phyloP scores from a whole-genome alignment of 2,113 vertebrate genomes.

The Aspiorhynchus laticeps region DNA sequence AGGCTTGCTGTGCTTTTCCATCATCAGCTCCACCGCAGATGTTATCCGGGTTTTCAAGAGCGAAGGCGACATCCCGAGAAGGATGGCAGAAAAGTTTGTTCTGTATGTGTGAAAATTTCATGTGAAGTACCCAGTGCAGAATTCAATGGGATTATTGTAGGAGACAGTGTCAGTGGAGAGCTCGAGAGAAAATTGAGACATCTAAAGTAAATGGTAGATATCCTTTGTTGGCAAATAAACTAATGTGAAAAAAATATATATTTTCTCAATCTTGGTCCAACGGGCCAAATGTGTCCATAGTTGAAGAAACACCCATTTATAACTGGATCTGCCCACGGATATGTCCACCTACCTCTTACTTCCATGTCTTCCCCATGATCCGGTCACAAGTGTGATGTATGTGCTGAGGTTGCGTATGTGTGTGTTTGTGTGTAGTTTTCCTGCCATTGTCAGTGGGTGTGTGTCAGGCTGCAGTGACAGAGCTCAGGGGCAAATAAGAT shows the following conservation, averaged over 20 bases:
- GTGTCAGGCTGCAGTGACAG: constrained; percentile 44
- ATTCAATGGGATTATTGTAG: background rate
- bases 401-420: constrained; percentile 31
- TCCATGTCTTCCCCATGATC: constrained; percentile 13
- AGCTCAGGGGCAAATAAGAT: constrained; percentile 42
- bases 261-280: background rate
- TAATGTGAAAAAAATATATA: background rate
- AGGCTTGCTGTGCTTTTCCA: background rate
- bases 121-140: background rate
- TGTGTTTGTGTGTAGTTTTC: constrained; percentile 52
- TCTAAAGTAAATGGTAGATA: too few species aligned
- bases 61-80: background rate
- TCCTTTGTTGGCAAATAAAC: background rate
- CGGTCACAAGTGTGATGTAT: constrained; percentile 44
- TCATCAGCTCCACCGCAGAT: constrained; percentile 11
- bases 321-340: constrained; percentile 20
- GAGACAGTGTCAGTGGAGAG: too few species aligned
- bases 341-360: constrained; percentile 3
- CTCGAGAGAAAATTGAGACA: too few species aligned
- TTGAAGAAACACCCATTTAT: background rate
- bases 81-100: background rate
- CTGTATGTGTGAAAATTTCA: constrained; percentile 20
- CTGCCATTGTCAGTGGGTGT: constrained; percentile 56
- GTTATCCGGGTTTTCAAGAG: constrained; percentile 16
- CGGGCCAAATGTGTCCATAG: background rate